Percentiles rank a stretch among this genome's conserved stretches.
These are phyloP conservation scores for Serranus cabrilla DNA, from an alignment of 2,797 vertebrate genomes.

Conservation along the genomic window DNA sequence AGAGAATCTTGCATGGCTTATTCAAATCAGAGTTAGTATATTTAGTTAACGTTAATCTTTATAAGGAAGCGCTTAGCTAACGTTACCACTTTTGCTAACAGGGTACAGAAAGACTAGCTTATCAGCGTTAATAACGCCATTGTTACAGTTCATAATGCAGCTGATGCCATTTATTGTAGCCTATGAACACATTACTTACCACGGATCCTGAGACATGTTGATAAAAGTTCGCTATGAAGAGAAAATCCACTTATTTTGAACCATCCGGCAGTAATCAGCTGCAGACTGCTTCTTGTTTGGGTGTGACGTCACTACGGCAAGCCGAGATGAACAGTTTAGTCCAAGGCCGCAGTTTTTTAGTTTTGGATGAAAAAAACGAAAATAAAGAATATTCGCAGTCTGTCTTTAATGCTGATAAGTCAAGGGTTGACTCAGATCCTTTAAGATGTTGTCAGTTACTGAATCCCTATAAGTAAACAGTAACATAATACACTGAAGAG, in stretches of 20 bases:
- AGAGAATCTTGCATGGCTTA: not conserved
- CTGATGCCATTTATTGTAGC: too few species aligned
- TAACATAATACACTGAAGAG: too few species aligned
- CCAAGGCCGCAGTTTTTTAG: not conserved
- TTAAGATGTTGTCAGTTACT: too few species aligned
- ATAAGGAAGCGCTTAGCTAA: conserved; percentile 23
- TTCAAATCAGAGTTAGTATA: not conserved
- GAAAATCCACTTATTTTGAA: conserved; percentile 31
- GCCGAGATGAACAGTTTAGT: conserved; percentile 23
- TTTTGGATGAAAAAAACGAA: conserved; percentile 52
- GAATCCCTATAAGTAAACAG: too few species aligned
- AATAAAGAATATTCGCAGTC: too few species aligned
- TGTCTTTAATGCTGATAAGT: too few species aligned
- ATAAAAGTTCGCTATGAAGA: conserved; percentile 3
- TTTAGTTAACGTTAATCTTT: conserved; percentile 4
- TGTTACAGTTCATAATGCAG: not conserved
- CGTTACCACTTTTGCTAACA: conserved; percentile 39
- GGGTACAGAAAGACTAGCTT: not conserved
- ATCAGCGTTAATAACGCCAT: not conserved
- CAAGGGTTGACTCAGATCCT: too few species aligned
- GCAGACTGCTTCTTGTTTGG: conserved; percentile 71
- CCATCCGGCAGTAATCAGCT: conserved; percentile 35
- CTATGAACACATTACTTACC: conserved; percentile 63
- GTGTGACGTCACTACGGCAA: conserved; percentile 72
- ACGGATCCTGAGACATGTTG: conserved; percentile 82